A percentile compares a stretch with the other conserved stretches of the same genome.
phyloP scores from a whole-genome alignment of 1,140 invertebrate species.

The Archivesica marissinica region DNA sequence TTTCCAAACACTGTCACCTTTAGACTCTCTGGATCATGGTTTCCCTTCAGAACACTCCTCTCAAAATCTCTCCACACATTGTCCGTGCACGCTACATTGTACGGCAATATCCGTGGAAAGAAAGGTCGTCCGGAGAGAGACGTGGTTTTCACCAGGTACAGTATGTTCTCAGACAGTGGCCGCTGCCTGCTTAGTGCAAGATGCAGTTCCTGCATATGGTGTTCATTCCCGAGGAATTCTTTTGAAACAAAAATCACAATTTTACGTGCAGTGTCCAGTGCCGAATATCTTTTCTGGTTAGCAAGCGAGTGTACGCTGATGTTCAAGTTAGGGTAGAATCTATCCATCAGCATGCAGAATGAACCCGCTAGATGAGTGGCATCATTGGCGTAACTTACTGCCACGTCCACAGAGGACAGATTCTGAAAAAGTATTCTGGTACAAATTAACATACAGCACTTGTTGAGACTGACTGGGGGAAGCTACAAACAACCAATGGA shows the following conservation, averaged over 20 bases:
- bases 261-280: constrained; percentile 46
- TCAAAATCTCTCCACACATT: constrained; percentile 41
- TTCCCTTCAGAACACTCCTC: background rate
- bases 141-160: constrained; percentile 44
- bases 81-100: constrained; percentile 22
- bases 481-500: too few species aligned
- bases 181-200: constrained; percentile 41
- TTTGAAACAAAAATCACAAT: constrained; percentile 50
- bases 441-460: too few species aligned
- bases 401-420: constrained; percentile 14
- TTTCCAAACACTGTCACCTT: background rate
- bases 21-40: background rate
- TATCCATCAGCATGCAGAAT: constrained; percentile 25
- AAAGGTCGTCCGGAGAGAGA: constrained; percentile 22
- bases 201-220: constrained; percentile 47
- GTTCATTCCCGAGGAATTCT: constrained; percentile 33
- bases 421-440: background rate
- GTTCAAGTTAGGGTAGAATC: constrained; percentile 33
- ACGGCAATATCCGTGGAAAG: constrained; percentile 47
- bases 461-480: too few species aligned
- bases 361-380: constrained; percentile 13
- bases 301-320: constrained; percentile 15
- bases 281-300: background rate
- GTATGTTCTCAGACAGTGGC: background rate
- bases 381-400: constrained; percentile 31